Base-by-base conservation (phyloP, 2,888 invertebrate species). In the Agriotes lineatus region DNA sequence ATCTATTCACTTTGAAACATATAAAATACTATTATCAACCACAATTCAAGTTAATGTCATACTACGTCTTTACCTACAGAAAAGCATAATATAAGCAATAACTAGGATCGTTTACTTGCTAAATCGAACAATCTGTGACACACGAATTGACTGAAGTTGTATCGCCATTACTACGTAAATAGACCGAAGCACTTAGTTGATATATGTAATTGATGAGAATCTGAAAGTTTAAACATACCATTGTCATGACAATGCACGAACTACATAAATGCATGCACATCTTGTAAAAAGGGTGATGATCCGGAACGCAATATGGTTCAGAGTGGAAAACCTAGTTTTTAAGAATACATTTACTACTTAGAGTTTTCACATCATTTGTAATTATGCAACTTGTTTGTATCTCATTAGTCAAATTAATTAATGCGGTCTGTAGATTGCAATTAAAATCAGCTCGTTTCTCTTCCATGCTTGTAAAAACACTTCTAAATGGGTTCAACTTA, bases 401-500 rank as follows among this genome's bases (percentile, higher is more conserved):
- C n/a, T n/a, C n/a, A n/a, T 25, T 25, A 25, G 20, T 6, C 3
- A 10, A 19, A 5, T 1, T 45, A 48, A 22, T 3, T 48, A 48
- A 48, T 14, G 18, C 22, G n/a, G 12, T 48, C 22, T 7, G 2
- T 6, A 2, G 22, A 6, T 19, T 22, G 18, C 22, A 48, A 48
- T 48, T 48, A 48, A 48, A 48, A 48, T 48, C 20, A 48, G 22
- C n/a, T 16, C n/a, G 5, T 20, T 20, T 16, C 20, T 45, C 20
- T 48, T n/a, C n/a, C 22, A 2, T 16, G 52, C 19, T 52, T 16
- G 33, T 42, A 25, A 54, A 25, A 16, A 42, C 58, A 58, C 58
- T 58, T 42, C 14, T 30, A 52, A 52, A 35, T 16, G 33, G 18
- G 14, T 30, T 33, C 33, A 30, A 52, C 30, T 52, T 16, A 33